Base-by-base conservation (phyloP, 2,113 vertebrate genomes). In the Myrmecophaga tridactyla region DNA sequence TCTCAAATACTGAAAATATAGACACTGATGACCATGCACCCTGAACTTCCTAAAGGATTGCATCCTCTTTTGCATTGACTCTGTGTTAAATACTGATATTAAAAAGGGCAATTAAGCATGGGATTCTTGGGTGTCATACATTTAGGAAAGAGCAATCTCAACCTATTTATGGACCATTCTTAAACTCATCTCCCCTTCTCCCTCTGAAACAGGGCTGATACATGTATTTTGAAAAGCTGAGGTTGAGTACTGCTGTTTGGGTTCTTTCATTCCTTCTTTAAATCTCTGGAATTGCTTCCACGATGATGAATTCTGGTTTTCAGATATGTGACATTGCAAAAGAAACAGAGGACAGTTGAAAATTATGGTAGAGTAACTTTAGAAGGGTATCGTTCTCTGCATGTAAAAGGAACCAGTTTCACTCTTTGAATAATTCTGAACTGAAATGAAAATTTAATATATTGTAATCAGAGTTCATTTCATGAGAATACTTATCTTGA, bases 401-500 rank as follows among this genome's bases (percentile, higher is more conserved):
- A 94, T 62, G 67, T 78, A 94, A 96, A 93, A 97, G 53, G 67
- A 53, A 88, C 34, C 39, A 53, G 14, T 46, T 92, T 95, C 81
- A 53, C 60, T 94, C 73, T 96, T 93, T 84, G 91, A 65, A 62
- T 81, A 91, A 96, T 94, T 97, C 58, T 84, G 53, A 96, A 63
- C 43, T 84, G 53, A 95, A 97, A 77, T 97, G 80, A 94, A 97
- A 97, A 97, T 51, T 96, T 96, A 92, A 92, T 95, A 87, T 93
- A 95, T 96, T 92, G 46, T 95, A 97, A 97, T 97, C 51, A 96
- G 82, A 95, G 69, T 69, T 93, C 85, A 96, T 25, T 78, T 92
- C 62, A 72, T 73, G 78, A 97, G 90, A 76, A 94, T 96, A 92
- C 92, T 96, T 92, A 92, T 41, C 85, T 94, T 85, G 89, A 96